A percentile compares a stretch with the other conserved stretches of the same genome.
Evolutionary conservation across 1,140 invertebrate species (phyloP).

Genomic region (Drepana arcuata): DNA sequence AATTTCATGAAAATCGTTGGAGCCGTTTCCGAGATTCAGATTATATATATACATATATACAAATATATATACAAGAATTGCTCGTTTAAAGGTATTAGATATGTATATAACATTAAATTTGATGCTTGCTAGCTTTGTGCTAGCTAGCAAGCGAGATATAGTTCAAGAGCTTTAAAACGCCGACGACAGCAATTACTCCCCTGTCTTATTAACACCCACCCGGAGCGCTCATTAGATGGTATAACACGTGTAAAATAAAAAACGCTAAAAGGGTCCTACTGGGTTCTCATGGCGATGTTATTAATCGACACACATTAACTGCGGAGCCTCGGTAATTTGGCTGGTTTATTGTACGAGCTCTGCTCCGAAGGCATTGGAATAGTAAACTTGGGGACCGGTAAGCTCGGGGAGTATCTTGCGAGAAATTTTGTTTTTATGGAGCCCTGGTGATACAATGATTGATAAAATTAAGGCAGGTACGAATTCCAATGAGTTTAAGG

Average conservation of each 20-base stretch:
- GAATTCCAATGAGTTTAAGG: neutral
- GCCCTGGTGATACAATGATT: neutral
- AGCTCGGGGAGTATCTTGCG: no score
- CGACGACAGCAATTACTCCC: conserved; percentile 28
- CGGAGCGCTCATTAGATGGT: conserved; percentile 33
- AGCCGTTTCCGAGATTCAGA: no score
- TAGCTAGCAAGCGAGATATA: neutral
- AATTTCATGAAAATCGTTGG: no score
- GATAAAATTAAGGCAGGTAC: neutral
- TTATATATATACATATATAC: no score
- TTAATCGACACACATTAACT: conserved; percentile 37
- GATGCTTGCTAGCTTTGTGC: neutral
- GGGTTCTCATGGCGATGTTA: conserved; percentile 33
- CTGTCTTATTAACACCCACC: conserved; percentile 41
- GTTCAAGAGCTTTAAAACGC: conserved; percentile 6
- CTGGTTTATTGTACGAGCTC: conserved; percentile 3
- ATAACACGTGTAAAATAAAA: conserved; percentile 41
- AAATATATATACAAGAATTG: neutral
- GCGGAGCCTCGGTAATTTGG: conserved; percentile 14
- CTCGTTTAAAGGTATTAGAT: neutral
- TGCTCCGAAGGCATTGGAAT: neutral
- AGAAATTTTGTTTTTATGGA: neutral
- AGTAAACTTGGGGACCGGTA: no score
- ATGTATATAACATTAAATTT: neutral
- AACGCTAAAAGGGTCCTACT: conserved; percentile 23